These are phyloP conservation scores for Macroteleia sp. DNA, from an alignment of 2,888 invertebrate species.

Conservation along the genomic window DNA sequence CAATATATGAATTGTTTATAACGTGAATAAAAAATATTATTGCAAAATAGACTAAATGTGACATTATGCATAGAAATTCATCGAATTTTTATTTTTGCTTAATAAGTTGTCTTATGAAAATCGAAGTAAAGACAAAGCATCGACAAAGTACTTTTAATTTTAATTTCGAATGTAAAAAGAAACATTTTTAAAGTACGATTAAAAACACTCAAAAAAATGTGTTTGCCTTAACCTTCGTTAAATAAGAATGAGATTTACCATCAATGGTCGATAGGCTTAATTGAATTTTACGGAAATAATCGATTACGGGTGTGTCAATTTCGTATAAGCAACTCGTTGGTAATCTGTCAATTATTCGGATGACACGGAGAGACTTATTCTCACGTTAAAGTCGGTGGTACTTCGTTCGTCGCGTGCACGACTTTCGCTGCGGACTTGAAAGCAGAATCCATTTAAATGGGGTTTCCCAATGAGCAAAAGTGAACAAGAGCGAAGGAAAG, in stretches of 20 bases:
- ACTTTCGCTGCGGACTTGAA: constrained; percentile 17
- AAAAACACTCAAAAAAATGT: no score
- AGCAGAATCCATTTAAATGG: constrained; percentile 24
- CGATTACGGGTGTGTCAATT: neutral
- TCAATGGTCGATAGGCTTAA: neutral
- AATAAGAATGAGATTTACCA: no score
- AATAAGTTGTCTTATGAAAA: no score
- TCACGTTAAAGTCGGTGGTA: constrained; percentile 17
- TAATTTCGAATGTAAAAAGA: no score
- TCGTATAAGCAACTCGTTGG: constrained; percentile 11
- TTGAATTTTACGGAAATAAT: neutral
- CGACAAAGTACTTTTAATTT: no score
- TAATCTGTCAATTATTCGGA: constrained; percentile 49
- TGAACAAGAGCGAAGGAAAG: neutral
- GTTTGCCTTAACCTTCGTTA: neutral
- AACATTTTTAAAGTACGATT: no score
- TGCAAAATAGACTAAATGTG: no score
- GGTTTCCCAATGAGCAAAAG: constrained; percentile 7
- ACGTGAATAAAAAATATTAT: no score
- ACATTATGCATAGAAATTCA: no score
- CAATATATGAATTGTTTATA: no score
- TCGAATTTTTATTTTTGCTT: no score
- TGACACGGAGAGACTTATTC: constrained; percentile 32
- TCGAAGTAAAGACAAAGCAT: no score
- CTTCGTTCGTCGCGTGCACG: constrained; percentile 42